Evolutionary conservation across 2,797 vertebrate genomes (phyloP).

Genomic region (Otolemur crassicaudatus): DNA sequence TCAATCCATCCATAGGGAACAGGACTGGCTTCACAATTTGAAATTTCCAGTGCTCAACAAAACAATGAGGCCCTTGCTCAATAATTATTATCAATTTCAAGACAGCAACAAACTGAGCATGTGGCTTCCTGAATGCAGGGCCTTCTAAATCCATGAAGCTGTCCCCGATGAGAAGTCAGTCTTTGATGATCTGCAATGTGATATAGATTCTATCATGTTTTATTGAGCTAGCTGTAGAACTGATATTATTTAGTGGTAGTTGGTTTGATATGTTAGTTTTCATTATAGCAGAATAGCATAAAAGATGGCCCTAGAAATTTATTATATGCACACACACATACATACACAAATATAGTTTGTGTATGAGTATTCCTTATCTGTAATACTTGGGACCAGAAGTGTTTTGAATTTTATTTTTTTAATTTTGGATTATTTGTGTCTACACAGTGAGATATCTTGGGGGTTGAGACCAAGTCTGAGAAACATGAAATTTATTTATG

Average conservation of each 20-base stretch:
- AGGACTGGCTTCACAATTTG: not conserved
- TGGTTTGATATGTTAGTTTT: not conserved
- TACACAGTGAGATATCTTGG: not conserved
- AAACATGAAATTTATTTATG: not conserved
- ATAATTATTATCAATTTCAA: not conserved
- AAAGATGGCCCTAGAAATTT: not conserved
- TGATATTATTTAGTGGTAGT: not conserved
- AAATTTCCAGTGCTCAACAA: not conserved
- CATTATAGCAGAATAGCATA: not conserved
- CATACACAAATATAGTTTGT: not conserved
- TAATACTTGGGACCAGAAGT: not conserved
- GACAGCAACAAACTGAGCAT: not conserved
- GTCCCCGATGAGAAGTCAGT: not conserved
- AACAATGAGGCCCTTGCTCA: not conserved
- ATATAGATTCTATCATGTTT: not conserved
- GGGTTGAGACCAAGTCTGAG: not conserved
- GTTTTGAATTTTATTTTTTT: not conserved
- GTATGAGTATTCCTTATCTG: not conserved
- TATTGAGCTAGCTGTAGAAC: not conserved
- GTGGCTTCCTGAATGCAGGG: not conserved
- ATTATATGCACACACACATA: not conserved
- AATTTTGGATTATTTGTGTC: not conserved
- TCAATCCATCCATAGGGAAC: not conserved
- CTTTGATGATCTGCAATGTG: not conserved
- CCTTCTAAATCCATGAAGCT: not conserved